Evolutionary conservation across 2,113 vertebrate species (phyloP).

Genomic region (Callithrix jacchus): DNA sequence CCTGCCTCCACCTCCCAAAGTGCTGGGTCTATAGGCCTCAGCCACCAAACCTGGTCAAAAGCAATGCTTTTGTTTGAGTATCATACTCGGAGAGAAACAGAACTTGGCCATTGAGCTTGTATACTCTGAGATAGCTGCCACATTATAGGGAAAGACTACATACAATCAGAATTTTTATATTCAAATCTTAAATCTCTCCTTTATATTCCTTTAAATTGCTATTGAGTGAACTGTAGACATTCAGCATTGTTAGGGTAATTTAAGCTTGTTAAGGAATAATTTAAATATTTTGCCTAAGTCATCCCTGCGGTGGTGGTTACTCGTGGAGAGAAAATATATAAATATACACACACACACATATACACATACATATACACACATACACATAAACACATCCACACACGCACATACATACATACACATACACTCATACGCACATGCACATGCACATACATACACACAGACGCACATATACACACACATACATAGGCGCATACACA

Average conservation of each 20-base stretch:
- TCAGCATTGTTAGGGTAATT: constrained; percentile 24
- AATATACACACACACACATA: not conserved
- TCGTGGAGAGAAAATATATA: not conserved
- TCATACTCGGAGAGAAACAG: not conserved
- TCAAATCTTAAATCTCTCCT: not conserved
- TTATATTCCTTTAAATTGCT: not conserved
- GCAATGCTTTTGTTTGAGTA: not conserved
- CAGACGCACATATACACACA: no score
- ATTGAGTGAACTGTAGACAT: not conserved
- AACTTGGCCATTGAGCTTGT: not conserved
- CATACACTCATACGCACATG: no score
- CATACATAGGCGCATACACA: fast-evolving
- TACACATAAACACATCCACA: fast-evolving
- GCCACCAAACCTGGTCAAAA: no score
- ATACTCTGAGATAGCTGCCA: not conserved
- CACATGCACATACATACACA: fast-evolving
- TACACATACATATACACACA: no score
- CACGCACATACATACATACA: no score
- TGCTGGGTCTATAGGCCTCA: no score
- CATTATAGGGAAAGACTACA: not conserved
- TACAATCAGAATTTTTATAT: not conserved
- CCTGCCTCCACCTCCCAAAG: no score
- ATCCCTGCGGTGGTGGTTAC: not conserved
- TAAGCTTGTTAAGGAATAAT: not conserved
- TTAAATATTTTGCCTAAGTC: not conserved